phyloP scores from a whole-genome alignment of 2,113 vertebrate genomes.

The Setophaga coronata region DNA sequence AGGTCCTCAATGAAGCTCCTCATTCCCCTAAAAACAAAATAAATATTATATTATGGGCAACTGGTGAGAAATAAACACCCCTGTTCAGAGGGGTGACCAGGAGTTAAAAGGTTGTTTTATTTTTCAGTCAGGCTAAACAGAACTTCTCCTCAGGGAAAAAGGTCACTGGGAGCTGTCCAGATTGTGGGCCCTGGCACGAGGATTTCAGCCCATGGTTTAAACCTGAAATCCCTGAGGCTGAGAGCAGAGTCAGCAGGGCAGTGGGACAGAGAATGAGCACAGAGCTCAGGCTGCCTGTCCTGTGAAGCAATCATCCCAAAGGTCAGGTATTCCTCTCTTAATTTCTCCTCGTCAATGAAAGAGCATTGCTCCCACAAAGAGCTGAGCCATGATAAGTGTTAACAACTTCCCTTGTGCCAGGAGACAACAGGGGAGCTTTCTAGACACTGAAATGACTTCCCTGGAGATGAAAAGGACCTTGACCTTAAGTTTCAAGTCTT shows the following conservation, averaged over 20 bases:
- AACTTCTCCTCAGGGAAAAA: neutral
- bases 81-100: neutral
- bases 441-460: neutral
- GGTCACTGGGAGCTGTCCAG: neutral
- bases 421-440: neutral
- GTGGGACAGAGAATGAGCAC: neutral
- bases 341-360: neutral
- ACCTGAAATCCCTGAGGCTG: neutral
- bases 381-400: neutral
- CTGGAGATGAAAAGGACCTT: neutral
- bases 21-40: neutral
- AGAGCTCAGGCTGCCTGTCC: neutral
- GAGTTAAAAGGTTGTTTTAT: neutral
- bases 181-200: neutral
- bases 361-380: neutral
- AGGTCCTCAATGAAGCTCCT: constrained; percentile 6
- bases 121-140: neutral
- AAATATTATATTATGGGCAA: neutral
- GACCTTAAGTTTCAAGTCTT: neutral
- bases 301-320: neutral
- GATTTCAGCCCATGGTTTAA: neutral
- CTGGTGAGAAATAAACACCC: neutral
- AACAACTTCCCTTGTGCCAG: neutral
- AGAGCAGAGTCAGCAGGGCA: neutral
- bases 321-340: neutral